These are phyloP conservation scores for Puntigrus tetrazona DNA, from an alignment of 2,113 vertebrate species.

Conservation along the genomic window DNA sequence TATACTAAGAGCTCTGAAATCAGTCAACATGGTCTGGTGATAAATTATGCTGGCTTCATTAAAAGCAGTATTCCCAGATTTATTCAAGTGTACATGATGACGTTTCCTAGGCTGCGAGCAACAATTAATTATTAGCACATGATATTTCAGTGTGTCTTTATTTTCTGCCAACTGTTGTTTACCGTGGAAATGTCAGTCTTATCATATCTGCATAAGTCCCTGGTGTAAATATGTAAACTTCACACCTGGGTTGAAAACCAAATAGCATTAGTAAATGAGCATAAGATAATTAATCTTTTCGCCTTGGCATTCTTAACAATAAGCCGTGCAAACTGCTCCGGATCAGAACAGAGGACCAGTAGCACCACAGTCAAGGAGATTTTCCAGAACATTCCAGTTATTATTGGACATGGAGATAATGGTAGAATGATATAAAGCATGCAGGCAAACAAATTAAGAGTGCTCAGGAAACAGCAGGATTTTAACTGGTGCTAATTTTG, in stretches of 20 bases:
- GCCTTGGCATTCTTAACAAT: not conserved
- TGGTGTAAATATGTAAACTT: slow-evolving; percentile 38
- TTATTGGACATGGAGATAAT: slow-evolving; percentile 23
- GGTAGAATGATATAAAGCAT: slow-evolving; percentile 35
- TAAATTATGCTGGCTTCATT: slow-evolving; percentile 6
- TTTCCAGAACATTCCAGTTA: slow-evolving; percentile 26
- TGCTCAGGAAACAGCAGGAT: slow-evolving; percentile 51
- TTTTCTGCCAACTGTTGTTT: slow-evolving; percentile 43
- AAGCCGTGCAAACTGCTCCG: slow-evolving; percentile 6
- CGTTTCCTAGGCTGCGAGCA: not conserved
- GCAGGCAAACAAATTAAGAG: slow-evolving; percentile 51
- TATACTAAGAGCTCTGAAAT: slow-evolving; percentile 4
- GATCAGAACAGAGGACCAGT: not conserved
- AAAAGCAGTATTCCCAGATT: slow-evolving; percentile 20
- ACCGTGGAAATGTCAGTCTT: slow-evolving; percentile 37
- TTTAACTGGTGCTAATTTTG: slow-evolving; percentile 62
- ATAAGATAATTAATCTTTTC: slow-evolving; percentile 48
- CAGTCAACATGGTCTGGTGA: not conserved
- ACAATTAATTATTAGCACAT: slow-evolving; percentile 45
- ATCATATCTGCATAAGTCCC: slow-evolving; percentile 20
- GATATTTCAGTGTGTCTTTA: slow-evolving; percentile 30
- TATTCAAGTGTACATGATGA: slow-evolving; percentile 2
- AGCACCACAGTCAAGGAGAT: not conserved
- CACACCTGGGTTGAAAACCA: slow-evolving; percentile 37
- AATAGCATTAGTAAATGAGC: slow-evolving; percentile 44